Evolutionary conservation across 2,113 vertebrate species (phyloP), one percentile per base, ranked within the genome.

Genomic region (Hucho hucho): DNA sequence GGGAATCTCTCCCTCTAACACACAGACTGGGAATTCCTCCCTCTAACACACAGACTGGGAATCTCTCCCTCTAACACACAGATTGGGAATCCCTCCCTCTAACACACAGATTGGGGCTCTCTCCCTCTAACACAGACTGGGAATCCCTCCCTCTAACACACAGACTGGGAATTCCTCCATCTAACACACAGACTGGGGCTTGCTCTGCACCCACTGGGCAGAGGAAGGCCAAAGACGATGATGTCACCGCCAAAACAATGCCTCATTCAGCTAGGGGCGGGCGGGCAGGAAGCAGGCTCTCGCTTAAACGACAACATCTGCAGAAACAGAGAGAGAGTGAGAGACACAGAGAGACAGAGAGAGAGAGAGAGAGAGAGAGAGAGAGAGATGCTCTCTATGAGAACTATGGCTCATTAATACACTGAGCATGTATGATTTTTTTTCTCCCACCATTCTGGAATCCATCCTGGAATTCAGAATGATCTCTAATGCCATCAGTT

Each of bases 231-330:
- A 87, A 91, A 91, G 90, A 86, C 81, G 84, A 89, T 93, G 93
- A 94, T 91, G 93, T 94, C 93, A 94, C 85, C 75, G 82, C 82
- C 81, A 82, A 91, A 92, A 93, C 18, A 92, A 94, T 92, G 87
- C 90, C 86, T 90, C 91, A 90, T 92, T 92, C 90, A 92, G 84
- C 64, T 78, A 79, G 83, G 88, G 81, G 66, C 85, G 88, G 85
- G 84, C 81, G 90, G 89, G 78, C 92, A 93, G 93, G 93, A 93
- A 93, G 85, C 84, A 72, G 83, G 79, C 47, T 85, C 82, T 78
- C 88, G 80, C 84, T 87, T 89, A 86, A 91, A 88, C 84, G 84
- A 90, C 89, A 91, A 92, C 93, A 92, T 92, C 89, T 93, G 91
- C 84, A 87, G 83, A 81, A 13, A 14, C 26, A 24, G 49, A 20